Evolutionary conservation across 2,888 invertebrate species (phyloP).

Genomic region (Mythimna impura): DNA sequence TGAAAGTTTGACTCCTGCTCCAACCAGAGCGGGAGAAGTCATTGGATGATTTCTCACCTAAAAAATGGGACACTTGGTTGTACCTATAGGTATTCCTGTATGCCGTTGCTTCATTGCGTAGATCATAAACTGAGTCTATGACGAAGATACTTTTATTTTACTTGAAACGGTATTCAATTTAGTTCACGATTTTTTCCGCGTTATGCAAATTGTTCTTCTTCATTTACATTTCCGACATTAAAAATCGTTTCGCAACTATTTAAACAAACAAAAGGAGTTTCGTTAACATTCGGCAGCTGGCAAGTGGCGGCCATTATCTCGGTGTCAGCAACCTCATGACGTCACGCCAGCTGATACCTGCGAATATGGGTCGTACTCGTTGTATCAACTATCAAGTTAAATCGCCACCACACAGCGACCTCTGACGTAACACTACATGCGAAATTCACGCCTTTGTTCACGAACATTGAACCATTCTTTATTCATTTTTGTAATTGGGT

Average conservation of each 20-base stretch:
- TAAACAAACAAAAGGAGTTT: slow-evolving; percentile 36
- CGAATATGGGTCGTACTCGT: slow-evolving; percentile 68
- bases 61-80: too few relatives aligned
- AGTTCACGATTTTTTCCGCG: slow-evolving; percentile 1
- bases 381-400: slow-evolving; percentile 58
- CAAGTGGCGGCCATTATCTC: slow-evolving; percentile 62
- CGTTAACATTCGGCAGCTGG: slow-evolving; percentile 52
- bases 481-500: neutral
- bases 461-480: slow-evolving; percentile 7
- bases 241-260: slow-evolving; percentile 15
- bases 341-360: slow-evolving; percentile 81
- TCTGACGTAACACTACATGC: slow-evolving; percentile 54
- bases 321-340: slow-evolving; percentile 81
- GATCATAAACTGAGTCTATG: too few relatives aligned
- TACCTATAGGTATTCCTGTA: too few relatives aligned
- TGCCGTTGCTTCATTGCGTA: neutral
- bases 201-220: slow-evolving; percentile 21
- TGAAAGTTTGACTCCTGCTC: too few relatives aligned
- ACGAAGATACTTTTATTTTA: too few relatives aligned
- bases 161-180: neutral
- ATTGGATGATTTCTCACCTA: too few relatives aligned
- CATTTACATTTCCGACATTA: slow-evolving; percentile 1
- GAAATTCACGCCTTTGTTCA: slow-evolving; percentile 46
- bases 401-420: slow-evolving; percentile 34
- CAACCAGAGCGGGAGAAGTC: too few relatives aligned